Percentiles rank a stretch among this genome's conserved stretches.
Conservation (phyloP, 2,888 invertebrate species). For the Thymelicus acteon region DNA sequence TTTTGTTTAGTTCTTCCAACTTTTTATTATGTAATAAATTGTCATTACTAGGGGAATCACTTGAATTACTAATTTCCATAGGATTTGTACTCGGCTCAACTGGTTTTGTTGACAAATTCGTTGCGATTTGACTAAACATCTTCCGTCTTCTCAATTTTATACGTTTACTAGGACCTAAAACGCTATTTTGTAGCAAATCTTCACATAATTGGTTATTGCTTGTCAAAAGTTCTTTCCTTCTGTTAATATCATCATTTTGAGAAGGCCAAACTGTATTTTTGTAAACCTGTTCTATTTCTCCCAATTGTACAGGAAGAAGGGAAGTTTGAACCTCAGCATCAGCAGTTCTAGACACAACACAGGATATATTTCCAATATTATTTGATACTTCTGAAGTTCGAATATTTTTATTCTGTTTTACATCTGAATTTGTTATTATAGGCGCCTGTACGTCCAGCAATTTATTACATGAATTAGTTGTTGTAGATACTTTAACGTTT, state of each 20-base stretch:
- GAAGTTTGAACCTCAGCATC: slow-evolving; percentile 27
- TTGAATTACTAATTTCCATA: background rate
- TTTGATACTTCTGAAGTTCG: background rate
- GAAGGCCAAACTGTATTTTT: background rate
- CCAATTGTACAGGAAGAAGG: background rate
- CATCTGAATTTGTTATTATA: slow-evolving; percentile 1
- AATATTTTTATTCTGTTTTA: background rate
- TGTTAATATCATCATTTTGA: background rate
- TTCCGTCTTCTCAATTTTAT: slow-evolving; percentile 25
- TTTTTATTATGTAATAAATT: background rate
- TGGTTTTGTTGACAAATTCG: background rate
- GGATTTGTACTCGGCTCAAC: background rate
- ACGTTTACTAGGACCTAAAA: background rate
- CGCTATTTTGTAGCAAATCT: background rate
- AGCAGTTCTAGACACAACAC: background rate
- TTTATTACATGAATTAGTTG: background rate
- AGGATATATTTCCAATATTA: background rate
- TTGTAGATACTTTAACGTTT: background rate
- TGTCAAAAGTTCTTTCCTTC: background rate
- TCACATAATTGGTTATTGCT: background rate
- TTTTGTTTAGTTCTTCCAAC: background rate
- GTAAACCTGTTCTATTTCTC: slow-evolving; percentile 5
- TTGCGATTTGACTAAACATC: background rate
- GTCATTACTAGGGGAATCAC: background rate
- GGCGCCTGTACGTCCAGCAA: background rate